Percentiles rank a stretch among this genome's conserved stretches.
Evolutionary conservation across 2,113 vertebrate genomes (phyloP).

Genomic region (Gymnobelideus leadbeateri): DNA sequence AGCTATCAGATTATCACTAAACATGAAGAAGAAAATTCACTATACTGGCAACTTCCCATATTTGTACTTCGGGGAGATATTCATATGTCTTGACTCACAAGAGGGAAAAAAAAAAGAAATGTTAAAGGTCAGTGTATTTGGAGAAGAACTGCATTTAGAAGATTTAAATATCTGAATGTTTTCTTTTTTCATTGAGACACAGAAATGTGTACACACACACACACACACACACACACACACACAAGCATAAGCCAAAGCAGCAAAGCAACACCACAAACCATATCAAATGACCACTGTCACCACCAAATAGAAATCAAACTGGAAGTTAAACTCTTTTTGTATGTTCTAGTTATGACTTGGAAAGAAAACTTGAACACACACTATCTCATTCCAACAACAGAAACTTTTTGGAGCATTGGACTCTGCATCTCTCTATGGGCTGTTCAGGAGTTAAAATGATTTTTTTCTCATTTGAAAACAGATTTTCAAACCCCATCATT

Average conservation of each 20-base stretch:
- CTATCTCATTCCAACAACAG: neutral
- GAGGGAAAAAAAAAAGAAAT: neutral
- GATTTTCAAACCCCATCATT: neutral
- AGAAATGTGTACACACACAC: neutral
- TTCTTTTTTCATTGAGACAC: neutral
- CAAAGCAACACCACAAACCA: neutral
- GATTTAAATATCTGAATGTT: slow-evolving; percentile 19
- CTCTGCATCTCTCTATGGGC: neutral
- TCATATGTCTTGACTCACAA: neutral
- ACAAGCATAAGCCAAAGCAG: neutral
- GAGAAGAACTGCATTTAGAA: neutral
- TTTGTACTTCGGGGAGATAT: slow-evolving; percentile 20
- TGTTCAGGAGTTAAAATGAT: neutral
- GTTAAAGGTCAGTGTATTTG: neutral
- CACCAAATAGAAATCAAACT: neutral
- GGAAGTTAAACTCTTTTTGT: neutral
- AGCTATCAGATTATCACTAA: slow-evolving; percentile 54
- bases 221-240: neutral
- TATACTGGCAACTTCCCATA: slow-evolving; percentile 27
- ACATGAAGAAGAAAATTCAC: slow-evolving; percentile 52
- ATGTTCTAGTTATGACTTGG: neutral
- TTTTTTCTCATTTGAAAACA: neutral
- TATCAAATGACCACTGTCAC: neutral
- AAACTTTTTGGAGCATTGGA: neutral
- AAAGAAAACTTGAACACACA: neutral